Evolutionary conservation across 2,888 invertebrate genomes (phyloP).

Genomic region (Trachelus iudaicus): DNA sequence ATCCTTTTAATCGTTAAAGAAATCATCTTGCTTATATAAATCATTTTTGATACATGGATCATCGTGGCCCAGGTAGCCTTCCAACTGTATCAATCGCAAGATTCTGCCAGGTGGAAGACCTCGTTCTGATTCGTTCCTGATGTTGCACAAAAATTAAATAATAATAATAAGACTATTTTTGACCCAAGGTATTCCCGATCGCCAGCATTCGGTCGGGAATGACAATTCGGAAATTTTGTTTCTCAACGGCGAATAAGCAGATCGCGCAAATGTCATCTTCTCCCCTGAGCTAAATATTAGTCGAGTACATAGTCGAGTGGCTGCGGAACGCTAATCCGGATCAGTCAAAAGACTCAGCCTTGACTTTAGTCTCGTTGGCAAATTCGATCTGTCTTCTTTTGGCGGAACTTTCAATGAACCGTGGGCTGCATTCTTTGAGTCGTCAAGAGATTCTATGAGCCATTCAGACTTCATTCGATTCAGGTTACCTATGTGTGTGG

Average conservation of each 20-base stretch:
- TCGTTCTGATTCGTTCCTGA: background rate
- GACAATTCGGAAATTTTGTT: background rate
- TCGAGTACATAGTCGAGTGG: background rate
- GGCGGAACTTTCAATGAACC: background rate
- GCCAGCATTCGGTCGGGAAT: background rate
- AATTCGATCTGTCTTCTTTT: background rate
- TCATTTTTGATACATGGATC: background rate
- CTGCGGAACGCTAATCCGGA: background rate
- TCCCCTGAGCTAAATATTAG: background rate
- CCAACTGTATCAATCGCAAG: background rate
- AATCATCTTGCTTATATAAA: background rate
- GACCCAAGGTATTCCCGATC: background rate
- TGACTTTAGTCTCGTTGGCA: background rate
- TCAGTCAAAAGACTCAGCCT: background rate
- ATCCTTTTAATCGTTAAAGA: background rate
- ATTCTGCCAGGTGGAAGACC: background rate
- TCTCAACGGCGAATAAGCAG: background rate
- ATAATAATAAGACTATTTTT: background rate
- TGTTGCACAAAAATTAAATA: too few relatives aligned
- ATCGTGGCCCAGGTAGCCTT: background rate
- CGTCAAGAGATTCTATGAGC: background rate
- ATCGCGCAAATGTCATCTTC: background rate
- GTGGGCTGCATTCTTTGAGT: background rate
- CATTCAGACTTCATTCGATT: background rate
- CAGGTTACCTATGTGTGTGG: background rate